Conservation (phyloP, 2,797 vertebrate genomes). For the Myotis myotis region DNA sequence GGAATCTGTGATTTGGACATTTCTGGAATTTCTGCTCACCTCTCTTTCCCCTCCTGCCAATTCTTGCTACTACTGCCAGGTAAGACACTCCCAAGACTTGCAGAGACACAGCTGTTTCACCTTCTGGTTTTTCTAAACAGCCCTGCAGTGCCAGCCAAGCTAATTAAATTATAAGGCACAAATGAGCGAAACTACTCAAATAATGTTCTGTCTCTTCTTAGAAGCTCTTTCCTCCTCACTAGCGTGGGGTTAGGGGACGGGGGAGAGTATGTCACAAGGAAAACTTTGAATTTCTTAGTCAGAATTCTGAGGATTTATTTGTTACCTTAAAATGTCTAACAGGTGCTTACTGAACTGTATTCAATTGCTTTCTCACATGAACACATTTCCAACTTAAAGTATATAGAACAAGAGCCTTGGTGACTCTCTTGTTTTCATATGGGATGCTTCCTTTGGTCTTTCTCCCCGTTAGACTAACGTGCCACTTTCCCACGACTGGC, state of each 20-base stretch:
- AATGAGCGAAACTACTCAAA: not conserved
- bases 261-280: not conserved
- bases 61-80: not conserved
- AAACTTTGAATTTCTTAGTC: not conserved
- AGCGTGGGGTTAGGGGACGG: not conserved
- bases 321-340: not conserved
- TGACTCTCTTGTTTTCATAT: not conserved
- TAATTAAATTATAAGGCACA: not conserved
- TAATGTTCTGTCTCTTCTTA: not conserved
- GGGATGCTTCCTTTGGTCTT: not conserved
- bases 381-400: not conserved
- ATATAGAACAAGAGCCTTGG: not conserved
- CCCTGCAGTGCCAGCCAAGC: not conserved
- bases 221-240: not conserved
- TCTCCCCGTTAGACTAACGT: not conserved
- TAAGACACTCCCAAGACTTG: not conserved
- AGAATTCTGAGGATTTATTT: not conserved
- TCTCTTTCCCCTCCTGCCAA: not conserved
- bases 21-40: not conserved
- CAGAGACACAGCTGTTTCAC: not conserved
- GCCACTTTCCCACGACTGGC: not conserved
- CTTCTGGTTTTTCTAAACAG: not conserved
- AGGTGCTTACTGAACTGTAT: not conserved
- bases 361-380: not conserved
- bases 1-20: not conserved